These are phyloP conservation scores for Arnoldichthys spilopterus DNA, from an alignment of 2,797 vertebrate genomes.

Conservation along the genomic window DNA sequence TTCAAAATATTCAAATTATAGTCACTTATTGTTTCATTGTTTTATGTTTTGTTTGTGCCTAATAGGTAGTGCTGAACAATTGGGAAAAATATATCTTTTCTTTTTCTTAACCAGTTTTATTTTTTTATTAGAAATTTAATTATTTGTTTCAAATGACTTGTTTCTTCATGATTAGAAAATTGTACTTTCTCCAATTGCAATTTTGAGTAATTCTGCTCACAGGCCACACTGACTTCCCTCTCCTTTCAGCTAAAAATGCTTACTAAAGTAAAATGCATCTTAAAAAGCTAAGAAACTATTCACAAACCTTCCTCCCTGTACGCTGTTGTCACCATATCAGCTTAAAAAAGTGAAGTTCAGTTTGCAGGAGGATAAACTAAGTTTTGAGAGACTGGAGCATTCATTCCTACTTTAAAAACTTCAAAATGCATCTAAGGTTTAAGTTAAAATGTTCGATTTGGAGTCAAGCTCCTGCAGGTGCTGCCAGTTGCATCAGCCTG, in stretches of 20 bases:
- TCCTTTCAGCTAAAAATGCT: no score
- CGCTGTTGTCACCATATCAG: background rate
- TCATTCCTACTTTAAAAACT: constrained; percentile 1
- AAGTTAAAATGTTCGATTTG: constrained; percentile 16
- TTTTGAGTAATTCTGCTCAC: no score
- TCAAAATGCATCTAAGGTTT: background rate
- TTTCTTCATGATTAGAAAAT: no score
- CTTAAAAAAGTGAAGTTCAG: background rate
- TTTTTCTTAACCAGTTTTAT: no score
- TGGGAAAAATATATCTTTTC: no score
- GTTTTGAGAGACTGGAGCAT: background rate
- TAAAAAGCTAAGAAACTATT: background rate
- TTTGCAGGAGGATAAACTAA: background rate
- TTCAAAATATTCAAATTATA: no score
- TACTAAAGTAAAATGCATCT: background rate
- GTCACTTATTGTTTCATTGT: no score
- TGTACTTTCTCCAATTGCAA: no score
- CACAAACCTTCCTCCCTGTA: background rate
- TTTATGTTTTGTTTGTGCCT: no score
- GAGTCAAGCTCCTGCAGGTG: constrained; percentile 15
- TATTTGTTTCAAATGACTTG: no score
- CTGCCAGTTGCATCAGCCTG: background rate
- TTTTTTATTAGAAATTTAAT: no score
- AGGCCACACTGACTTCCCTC: background rate
- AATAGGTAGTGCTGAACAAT: no score